These are phyloP conservation scores for Meganola albula DNA, from an alignment of 2,888 invertebrate genomes.

Conservation along the genomic window DNA sequence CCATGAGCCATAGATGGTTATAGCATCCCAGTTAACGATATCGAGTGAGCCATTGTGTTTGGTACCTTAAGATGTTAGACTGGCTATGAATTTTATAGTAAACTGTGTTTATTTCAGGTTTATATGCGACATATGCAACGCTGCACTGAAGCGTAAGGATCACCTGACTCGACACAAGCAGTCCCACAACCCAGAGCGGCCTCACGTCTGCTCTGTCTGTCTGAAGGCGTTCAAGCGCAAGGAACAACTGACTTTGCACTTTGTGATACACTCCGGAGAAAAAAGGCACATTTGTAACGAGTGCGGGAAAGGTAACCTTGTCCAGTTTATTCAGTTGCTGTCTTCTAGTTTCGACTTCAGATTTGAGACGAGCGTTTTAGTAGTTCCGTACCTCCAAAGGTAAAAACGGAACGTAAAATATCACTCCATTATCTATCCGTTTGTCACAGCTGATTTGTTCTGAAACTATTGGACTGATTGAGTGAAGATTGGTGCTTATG, in stretches of 20 bases:
- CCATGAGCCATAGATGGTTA: too few species aligned
- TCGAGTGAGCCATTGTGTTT: too few species aligned
- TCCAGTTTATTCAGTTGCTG: neutral
- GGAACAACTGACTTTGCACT: conserved; percentile 91
- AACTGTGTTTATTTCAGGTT: conserved; percentile 65
- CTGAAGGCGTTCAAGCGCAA: conserved; percentile 92
- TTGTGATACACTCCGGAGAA: conserved; percentile 93
- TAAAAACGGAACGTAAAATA: too few species aligned
- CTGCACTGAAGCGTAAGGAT: conserved; percentile 91
- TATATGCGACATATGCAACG: conserved; percentile 93
- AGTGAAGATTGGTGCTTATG: too few species aligned
- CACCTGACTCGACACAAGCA: conserved; percentile 92
- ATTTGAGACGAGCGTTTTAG: too few species aligned
- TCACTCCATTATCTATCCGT: too few species aligned
- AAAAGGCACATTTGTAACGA: conserved; percentile 91
- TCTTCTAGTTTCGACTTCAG: neutral
- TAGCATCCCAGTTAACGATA: too few species aligned
- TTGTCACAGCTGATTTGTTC: too few species aligned
- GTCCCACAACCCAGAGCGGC: conserved; percentile 92
- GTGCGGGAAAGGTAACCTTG: conserved; percentile 85
- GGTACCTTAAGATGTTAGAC: too few species aligned
- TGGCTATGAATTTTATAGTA: too few species aligned
- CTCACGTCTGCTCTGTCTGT: conserved; percentile 92
- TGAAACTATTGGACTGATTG: too few species aligned
- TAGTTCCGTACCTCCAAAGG: too few species aligned